Conservation (phyloP, 2,888 invertebrate species). For the Leucania comma region DNA sequence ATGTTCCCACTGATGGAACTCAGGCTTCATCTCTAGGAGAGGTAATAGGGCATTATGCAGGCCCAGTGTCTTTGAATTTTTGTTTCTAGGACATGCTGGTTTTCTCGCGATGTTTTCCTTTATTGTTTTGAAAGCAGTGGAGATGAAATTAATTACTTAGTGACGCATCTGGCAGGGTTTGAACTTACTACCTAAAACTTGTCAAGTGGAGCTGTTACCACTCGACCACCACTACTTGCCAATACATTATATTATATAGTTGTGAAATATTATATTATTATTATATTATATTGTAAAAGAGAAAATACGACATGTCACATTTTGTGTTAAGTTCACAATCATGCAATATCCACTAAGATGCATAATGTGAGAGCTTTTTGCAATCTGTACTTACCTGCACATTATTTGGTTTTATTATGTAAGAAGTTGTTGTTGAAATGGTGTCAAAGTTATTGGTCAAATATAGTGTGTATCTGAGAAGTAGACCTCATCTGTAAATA, state of each 20-base stretch:
- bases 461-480: background rate
- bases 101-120: too few species aligned
- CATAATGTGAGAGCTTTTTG: constrained; percentile 16
- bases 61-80: too few species aligned
- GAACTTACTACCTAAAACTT: too few species aligned
- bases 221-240: constrained; percentile 1
- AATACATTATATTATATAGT: constrained; percentile 22
- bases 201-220: too few species aligned
- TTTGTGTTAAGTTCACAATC: constrained; percentile 40
- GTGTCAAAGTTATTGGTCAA: background rate
- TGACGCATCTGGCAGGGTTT: too few species aligned
- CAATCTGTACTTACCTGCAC: background rate
- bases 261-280: too few species aligned
- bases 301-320: constrained; percentile 45
- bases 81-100: too few species aligned
- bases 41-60: too few species aligned
- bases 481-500: background rate
- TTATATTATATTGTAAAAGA: constrained; percentile 13
- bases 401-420: background rate
- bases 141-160: too few species aligned
- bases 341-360: constrained; percentile 43
- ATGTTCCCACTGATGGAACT: too few species aligned
- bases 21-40: too few species aligned
- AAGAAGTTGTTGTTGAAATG: background rate
- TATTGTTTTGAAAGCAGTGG: too few species aligned